Evolutionary conservation across 2,797 vertebrate genomes (phyloP), one percentile per base, ranked within the genome.

Genomic region (Acipenser transmontanus): DNA sequence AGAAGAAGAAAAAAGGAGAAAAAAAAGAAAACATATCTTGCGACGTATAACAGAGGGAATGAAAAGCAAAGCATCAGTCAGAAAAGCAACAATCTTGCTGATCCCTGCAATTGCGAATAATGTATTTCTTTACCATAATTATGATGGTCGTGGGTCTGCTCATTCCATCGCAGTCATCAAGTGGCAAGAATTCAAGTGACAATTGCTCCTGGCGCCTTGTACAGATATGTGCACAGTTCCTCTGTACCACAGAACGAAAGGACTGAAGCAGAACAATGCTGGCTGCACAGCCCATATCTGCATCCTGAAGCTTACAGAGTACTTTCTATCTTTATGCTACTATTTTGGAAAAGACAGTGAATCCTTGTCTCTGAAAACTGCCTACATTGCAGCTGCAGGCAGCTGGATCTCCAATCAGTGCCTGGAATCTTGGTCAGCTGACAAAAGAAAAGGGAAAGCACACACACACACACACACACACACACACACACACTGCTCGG

Each of bases 281-380:
- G 89, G 92, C 91, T 63, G 94, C 91, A 84, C 96, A 99, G 77
- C 97, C 97, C 97, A 99, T 99, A 81, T 85, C 91, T 89, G 86
- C 84, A 89, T 86, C 88, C 80, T 90, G 89, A 88, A 91, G 84
- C 85, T 85, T 81, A 89, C 87, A 82, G 80, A 90, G 87, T 87
- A 88, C 89, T 87, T 91, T 89, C 89, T 90, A 82, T 91, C 88
- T 87, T 80, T 85, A 87, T 83, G 87, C 86, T 88, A 90, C 90
- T 89, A 77, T 87, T 90, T 84, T 86, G 81, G 86, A 81, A 86
- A 87, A 84, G 91, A 95, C 93, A 95, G 92, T 91, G 92, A 88
- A 92, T 92, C 85, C 91, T 93, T 94, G 93, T 94, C 88, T 83
- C 89, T 80, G 85, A 80, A 84, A 88, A 86, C 88, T 90, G 92